Conservation (phyloP, 2,797 vertebrate species). For the Oreochromis mossambicus region DNA sequence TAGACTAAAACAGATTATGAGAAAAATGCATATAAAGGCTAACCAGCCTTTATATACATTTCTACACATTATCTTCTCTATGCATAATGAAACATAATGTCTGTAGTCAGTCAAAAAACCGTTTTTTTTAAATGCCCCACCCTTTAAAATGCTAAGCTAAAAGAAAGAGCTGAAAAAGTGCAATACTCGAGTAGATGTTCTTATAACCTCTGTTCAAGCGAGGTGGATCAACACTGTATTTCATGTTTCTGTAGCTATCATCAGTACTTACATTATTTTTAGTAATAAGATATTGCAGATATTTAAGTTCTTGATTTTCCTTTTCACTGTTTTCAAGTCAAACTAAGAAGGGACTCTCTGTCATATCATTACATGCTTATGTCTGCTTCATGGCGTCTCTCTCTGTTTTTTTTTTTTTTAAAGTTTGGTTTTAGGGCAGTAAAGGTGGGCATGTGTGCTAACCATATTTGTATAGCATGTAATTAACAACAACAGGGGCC, state of each 20-base stretch:
- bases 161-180: background rate
- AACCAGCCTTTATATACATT: background rate
- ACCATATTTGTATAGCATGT: slow-evolving; percentile 54
- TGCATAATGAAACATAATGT: background rate
- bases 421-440: slow-evolving; percentile 32
- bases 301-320: background rate
- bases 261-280: background rate
- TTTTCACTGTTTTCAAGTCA: background rate
- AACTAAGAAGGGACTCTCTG: background rate
- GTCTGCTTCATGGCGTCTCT: background rate
- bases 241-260: background rate
- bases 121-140: background rate
- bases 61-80: background rate
- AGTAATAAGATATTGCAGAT: background rate
- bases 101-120: background rate
- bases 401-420: background rate
- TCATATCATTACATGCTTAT: slow-evolving; percentile 4
- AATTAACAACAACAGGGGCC: slow-evolving; percentile 72
- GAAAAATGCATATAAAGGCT: background rate
- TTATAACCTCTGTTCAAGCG: background rate
- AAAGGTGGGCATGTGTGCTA: slow-evolving; percentile 44
- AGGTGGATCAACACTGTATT: background rate
- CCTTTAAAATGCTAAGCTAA: background rate
- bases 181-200: background rate
- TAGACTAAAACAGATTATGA: background rate